Base-by-base conservation (phyloP, 2,888 invertebrate genomes). In the Oasisia sp. region DNA sequence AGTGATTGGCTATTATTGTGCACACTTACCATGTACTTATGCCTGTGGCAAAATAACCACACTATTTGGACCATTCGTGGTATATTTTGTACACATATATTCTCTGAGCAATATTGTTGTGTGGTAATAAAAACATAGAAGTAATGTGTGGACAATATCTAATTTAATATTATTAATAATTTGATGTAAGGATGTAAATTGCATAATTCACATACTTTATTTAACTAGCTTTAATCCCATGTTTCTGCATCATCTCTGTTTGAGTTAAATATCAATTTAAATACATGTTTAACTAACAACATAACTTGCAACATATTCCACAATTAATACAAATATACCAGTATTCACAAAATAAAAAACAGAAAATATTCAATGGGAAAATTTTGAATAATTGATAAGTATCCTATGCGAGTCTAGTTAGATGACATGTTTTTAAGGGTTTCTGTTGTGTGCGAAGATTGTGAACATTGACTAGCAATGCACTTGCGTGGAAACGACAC, bases 401-500 rank as follows among this genome's bases (percentile, higher is more conserved):
- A 5, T 74, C n/a, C 74, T 27, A 74, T 27, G 27, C 0, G 74
- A 74, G 27, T 27, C 74, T n/a, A 7, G n/a, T n/a, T 74, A 27
- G 74, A 27, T 27, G 27, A 74, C 74, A 4, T 3, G 74, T n/a
- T 74, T 27, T 38, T 38, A 38, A 38, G 38, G 2, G 4, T 38
- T 38, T 19, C 7, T 19, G 14, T 19, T 74, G 74, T 5, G 74
- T 50, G 50, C 14, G 9, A 50, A 50, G 50, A 12, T 12, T 50
- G 50, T 74, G 74, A 74, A 74, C 74, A 74, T 74, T 74, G 74
- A 74, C 74, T 74, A n/a, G 74, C 74, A 74, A 50, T 50, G 74
- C 74, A 74, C 7, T 74, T 0, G n/a, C 5, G 74, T 74, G 74
- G 74, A 74, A 74, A 19, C 7, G 74, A 74, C n/a, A n/a, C 50